Percentiles rank a stretch among this genome's conserved stretches.
phyloP scores from a whole-genome alignment of 2,888 invertebrate genomes.

The Halictus quadricinctus region DNA sequence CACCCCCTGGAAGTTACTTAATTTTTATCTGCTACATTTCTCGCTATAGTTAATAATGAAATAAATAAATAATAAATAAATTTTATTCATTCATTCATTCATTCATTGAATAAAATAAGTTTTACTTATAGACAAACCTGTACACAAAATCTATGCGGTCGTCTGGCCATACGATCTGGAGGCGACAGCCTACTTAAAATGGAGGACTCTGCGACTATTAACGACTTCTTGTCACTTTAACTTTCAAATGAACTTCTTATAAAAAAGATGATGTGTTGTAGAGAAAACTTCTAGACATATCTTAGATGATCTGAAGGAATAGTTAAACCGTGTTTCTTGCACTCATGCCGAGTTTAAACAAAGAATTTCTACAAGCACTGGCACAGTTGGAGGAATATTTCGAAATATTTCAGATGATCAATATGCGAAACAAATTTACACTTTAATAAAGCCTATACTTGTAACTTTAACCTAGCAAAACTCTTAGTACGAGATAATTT shows the following conservation, averaged over 20 bases:
- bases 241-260: conserved; percentile 1
- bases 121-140: background rate
- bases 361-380: background rate
- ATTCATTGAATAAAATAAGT: no score
- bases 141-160: background rate
- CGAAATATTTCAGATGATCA: background rate
- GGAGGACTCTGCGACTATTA: background rate
- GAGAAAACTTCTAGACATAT: background rate
- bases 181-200: conserved; percentile 1
- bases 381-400: background rate
- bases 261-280: background rate
- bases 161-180: background rate
- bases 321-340: background rate
- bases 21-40: no score
- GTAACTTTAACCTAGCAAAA: background rate
- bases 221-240: background rate
- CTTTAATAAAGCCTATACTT: background rate
- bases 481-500: background rate
- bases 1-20: no score
- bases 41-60: no score
- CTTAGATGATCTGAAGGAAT: background rate
- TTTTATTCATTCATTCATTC: no score
- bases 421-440: background rate
- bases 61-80: no score
- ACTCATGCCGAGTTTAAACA: background rate